Base-by-base conservation (phyloP, 2,888 invertebrate genomes). In the Brachycybe producta region DNA sequence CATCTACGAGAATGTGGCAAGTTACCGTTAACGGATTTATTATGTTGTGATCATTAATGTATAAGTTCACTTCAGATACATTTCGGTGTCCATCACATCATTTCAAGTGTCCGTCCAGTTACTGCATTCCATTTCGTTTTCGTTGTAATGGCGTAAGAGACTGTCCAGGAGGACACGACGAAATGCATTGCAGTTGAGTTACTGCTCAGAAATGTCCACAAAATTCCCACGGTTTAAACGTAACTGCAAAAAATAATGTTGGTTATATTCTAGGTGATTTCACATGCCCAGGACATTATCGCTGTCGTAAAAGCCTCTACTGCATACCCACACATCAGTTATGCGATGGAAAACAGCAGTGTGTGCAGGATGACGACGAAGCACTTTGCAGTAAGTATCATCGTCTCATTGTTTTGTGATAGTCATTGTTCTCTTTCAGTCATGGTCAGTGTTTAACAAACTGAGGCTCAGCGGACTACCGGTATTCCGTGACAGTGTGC, bases 321-420 rank as follows among this genome's bases (percentile, higher is more conserved):
- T 63, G 63, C 46, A 54, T 63, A 26, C 59, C 60, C 5, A 38
- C 57, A 11, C 52, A 54, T 38, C 58, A 59, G 52, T 39, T 60
- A 1, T 63, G 63, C 36, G 60, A 63, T 49, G 60, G 59, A 15
- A 52, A 57, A 17, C 45, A 54, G 24, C 60, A 63, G 28, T 63
- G 63, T 50, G 58, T 58, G 8, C 40, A 56, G 35, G 59, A 59
- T 7, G 61, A 61, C 36, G 63, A 63, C 43, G 63, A 63, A 56
- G 49, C 53, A 32, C 51, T 61, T 7, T 61, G 61, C 45, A 59
- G 59, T 59, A 56, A 49, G 24, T 45, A 38, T n/a, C n/a, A 36
- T 36, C n/a, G n/a, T 36, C 7, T 11, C 36, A 5, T 36, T 7
- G n/a, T n/a, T 36, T n/a, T n/a, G 5, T 5, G 15, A 11, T 5